These are phyloP conservation scores for Rotaria socialis DNA, from an alignment of 2,888 invertebrate species.

Conservation along the genomic window DNA sequence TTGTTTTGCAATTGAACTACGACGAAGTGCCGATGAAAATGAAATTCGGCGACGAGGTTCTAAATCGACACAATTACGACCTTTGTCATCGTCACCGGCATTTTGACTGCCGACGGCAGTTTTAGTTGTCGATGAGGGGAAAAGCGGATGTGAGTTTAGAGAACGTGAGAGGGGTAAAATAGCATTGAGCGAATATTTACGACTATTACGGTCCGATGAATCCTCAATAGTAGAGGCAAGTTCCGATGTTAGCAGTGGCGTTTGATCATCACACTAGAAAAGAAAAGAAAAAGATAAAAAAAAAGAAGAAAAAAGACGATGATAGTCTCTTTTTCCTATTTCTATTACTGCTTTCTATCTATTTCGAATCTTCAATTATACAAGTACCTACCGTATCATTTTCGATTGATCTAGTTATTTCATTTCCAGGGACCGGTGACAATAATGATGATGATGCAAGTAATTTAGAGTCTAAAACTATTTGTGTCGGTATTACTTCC, in stretches of 20 bases:
- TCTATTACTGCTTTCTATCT: background rate
- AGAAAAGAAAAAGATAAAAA: background rate
- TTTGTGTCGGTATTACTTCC: background rate
- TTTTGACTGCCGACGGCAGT: background rate
- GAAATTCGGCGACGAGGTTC: background rate
- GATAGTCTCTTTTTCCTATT: background rate
- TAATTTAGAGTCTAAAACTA: background rate
- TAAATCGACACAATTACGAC: background rate
- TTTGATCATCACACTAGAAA: conserved; percentile 16
- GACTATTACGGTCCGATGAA: background rate
- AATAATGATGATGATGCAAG: background rate
- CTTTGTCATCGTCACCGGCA: background rate
- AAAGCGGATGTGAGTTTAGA: conserved; percentile 1
- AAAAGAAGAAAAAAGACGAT: background rate
- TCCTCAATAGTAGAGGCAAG: background rate
- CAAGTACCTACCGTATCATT: conserved; percentile 20
- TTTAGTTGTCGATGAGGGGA: background rate
- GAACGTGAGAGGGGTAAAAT: background rate
- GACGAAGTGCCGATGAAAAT: background rate
- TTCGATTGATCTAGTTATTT: background rate
- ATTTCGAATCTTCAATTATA: background rate
- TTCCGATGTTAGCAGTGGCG: conserved; percentile 9
- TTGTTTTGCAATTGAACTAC: conserved; percentile 12
- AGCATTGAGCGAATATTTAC: conserved; percentile 29
- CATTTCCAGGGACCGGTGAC: background rate